phyloP scores from a whole-genome alignment of 2,888 invertebrate species.

The Diaperis boleti region DNA sequence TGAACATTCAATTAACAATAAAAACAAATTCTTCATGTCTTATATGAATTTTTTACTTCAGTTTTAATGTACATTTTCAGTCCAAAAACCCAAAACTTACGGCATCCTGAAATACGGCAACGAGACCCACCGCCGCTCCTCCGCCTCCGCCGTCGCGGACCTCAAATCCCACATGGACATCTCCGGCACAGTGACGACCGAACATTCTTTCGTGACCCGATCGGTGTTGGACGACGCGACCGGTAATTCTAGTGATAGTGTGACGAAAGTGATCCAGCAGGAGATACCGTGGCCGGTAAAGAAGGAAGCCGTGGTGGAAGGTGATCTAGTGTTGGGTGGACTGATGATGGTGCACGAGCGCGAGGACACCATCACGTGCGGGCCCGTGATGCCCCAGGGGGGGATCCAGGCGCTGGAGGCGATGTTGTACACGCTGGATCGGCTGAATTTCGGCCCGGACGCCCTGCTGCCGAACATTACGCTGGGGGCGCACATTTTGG shows the following conservation, averaged over 20 bases:
- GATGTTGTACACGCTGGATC: slow-evolving; percentile 91
- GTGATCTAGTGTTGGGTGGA: slow-evolving; percentile 89
- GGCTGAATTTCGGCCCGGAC: slow-evolving; percentile 75
- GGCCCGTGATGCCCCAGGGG: slow-evolving; percentile 95
- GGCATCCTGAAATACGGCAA: slow-evolving; percentile 39
- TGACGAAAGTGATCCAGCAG: slow-evolving; percentile 44
- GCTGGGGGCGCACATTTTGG: slow-evolving; percentile 89
- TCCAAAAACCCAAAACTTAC: slow-evolving; percentile 23
- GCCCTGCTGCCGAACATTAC: slow-evolving; percentile 82
- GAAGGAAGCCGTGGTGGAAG: slow-evolving; percentile 87
- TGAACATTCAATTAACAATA: too few species aligned
- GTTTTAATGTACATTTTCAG: neutral
- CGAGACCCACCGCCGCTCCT: slow-evolving; percentile 8
- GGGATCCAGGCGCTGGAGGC: slow-evolving; percentile 90
- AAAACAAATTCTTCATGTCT: too few species aligned
- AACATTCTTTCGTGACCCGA: slow-evolving; percentile 1
- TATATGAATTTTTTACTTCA: too few species aligned
- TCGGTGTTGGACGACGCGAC: slow-evolving; percentile 26
- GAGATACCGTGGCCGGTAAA: slow-evolving; percentile 81
- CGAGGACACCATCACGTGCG: slow-evolving; percentile 88
- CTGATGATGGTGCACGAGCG: slow-evolving; percentile 96
- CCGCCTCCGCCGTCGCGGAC: slow-evolving; percentile 30
- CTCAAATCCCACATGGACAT: slow-evolving; percentile 38
- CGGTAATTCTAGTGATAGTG: slow-evolving; percentile 37
- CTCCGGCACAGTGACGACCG: slow-evolving; percentile 14